A percentile compares a stretch with the other conserved stretches of the same genome.
Conservation (phyloP, 2,797 vertebrate species). For the Gallinago nigripennis region DNA sequence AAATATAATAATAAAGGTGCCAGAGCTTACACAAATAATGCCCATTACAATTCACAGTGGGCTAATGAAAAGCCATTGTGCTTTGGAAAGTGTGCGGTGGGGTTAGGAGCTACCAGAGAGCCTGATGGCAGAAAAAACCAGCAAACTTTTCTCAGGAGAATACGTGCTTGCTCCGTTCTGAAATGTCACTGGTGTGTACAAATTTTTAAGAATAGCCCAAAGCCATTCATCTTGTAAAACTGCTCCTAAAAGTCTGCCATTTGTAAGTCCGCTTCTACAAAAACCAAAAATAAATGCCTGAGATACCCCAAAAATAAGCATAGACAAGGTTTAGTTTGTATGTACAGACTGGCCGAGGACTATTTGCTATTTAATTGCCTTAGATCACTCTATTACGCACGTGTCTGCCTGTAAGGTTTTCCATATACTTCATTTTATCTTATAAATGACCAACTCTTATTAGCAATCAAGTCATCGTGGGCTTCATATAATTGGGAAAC, state of each 20-base stretch:
- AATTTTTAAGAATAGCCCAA: background rate
- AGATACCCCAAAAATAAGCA: background rate
- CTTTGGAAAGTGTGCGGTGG: background rate
- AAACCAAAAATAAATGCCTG: background rate
- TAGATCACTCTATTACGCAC: background rate
- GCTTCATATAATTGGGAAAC: background rate
- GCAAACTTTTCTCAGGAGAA: background rate
- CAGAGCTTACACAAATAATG: background rate
- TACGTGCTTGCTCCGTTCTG: background rate
- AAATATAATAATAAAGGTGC: background rate
- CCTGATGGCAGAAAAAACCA: background rate
- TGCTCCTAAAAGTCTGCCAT: background rate
- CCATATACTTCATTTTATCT: background rate
- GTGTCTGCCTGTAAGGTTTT: background rate
- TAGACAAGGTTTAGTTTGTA: background rate
- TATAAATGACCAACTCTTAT: background rate
- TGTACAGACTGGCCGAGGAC: background rate
- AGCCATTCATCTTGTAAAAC: background rate
- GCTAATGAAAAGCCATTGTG: conserved; percentile 8
- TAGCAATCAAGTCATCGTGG: background rate
- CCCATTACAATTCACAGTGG: background rate
- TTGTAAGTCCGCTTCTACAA: background rate
- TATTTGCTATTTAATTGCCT: background rate
- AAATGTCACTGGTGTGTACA: background rate
- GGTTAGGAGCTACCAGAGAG: background rate